A percentile compares a stretch with the other conserved stretches of the same genome.
Evolutionary conservation across 2,888 invertebrate species (phyloP).

Genomic region (Chalcosyrphus nemorum): DNA sequence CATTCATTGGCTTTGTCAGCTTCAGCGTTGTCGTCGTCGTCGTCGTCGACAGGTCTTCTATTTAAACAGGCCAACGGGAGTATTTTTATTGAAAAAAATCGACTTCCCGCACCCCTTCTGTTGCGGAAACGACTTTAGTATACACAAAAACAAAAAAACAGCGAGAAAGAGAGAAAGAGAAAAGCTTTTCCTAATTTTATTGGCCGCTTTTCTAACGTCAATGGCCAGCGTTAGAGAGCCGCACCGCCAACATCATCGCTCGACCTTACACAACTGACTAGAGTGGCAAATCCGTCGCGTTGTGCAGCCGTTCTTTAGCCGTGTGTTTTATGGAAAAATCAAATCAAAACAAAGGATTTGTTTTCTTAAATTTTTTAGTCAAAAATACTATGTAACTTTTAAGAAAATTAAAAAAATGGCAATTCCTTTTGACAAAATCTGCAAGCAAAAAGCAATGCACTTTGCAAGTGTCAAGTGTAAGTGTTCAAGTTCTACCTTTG

Average conservation of each 20-base stretch:
- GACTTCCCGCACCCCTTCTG: background rate
- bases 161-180: background rate
- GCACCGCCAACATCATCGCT: background rate
- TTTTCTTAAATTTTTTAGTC: background rate
- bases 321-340: background rate
- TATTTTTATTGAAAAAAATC: background rate
- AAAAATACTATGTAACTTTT: conserved; percentile 3
- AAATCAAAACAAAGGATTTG: conserved; percentile 57
- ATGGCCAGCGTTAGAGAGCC: background rate
- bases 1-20: conserved; percentile 20
- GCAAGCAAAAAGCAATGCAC: conserved; percentile 25
- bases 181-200: conserved; percentile 23
- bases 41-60: background rate
- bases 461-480: conserved; percentile 55
- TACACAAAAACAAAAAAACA: background rate
- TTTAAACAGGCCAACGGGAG: background rate
- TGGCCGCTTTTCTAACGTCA: conserved; percentile 18
- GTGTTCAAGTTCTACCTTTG: conserved; percentile 30
- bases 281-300: background rate
- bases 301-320: background rate
- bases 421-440: conserved; percentile 40
- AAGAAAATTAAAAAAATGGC: conserved; percentile 24
- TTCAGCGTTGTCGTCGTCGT: too few relatives aligned
- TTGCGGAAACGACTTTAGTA: background rate
- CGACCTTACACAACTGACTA: conserved; percentile 15